phyloP scores from a whole-genome alignment of 1,140 invertebrate genomes.

The Drosophila sp. region DNA sequence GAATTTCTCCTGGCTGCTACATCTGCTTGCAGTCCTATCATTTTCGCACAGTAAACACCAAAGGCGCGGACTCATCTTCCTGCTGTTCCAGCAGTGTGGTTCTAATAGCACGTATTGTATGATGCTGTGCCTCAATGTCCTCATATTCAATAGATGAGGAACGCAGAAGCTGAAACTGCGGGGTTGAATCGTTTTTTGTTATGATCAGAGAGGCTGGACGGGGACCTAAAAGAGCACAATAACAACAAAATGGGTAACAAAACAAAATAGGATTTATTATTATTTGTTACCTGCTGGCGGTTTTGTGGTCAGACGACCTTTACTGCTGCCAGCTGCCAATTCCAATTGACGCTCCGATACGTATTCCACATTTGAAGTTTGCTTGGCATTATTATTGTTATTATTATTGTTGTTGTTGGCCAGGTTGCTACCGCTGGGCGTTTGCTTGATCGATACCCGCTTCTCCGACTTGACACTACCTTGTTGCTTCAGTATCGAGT shows the following conservation, averaged over 20 bases:
- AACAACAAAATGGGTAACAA: not conserved
- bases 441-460: conserved; percentile 79
- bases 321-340: conserved; percentile 41
- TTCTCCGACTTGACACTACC: conserved; percentile 79
- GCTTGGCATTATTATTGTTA: conserved; percentile 65
- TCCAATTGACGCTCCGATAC: conserved; percentile 70
- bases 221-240: conserved; percentile 49
- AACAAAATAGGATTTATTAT: no score
- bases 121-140: conserved; percentile 77
- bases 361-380: conserved; percentile 74
- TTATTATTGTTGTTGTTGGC: conserved; percentile 44
- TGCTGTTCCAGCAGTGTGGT: conserved; percentile 73
- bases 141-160: conserved; percentile 84
- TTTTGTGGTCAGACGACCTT: conserved; percentile 61
- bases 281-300: conserved; percentile 62
- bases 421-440: conserved; percentile 45
- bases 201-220: conserved; percentile 82
- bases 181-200: conserved; percentile 71
- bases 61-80: conserved; percentile 83
- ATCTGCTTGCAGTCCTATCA: conserved; percentile 54
- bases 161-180: conserved; percentile 79
- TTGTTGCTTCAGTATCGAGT: conserved; percentile 82
- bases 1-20: conserved; percentile 35
- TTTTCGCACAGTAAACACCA: conserved; percentile 83
- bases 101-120: conserved; percentile 57